Evolutionary conservation across 2,888 invertebrate species (phyloP), one percentile per base, ranked within the genome.

Genomic region (Nebria brevicollis): DNA sequence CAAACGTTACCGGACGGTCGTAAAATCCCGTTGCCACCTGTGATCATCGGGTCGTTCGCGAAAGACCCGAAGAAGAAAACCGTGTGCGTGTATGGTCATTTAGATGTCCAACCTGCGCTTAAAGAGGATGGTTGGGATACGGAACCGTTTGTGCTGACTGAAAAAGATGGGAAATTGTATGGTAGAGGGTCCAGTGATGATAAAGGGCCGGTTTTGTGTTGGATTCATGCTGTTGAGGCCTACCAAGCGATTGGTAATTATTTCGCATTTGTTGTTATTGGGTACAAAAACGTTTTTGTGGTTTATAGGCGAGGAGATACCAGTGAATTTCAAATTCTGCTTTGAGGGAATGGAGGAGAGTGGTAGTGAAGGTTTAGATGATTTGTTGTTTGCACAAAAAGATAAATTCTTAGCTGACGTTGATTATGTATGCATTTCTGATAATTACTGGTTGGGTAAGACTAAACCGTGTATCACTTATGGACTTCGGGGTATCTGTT

Each of bases 321-420:
- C 95, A 0, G 93, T 95, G 0, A 95, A 95, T 87, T 86, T 95
- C 6, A 95, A 95, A 92, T 98, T 99, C 89, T 93, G 97, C 13
- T 95, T 99, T 88, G 99, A 99, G 91, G 98, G 97, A 79, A 99
- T 99, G 99, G 99, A 99, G 89, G 99, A 99, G 89, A 95, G 95
- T 82, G 98, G 98, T 6, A 98, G 98, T 82, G 95, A 96, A 87
- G 99, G 99, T n/a, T 90, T 99, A 34, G 97, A 98, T 88, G 95
- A 95, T 0, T 90, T 98, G 10, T 91, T 99, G 0, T 90, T 90
- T 84, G 88, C 91, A 0, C 91, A 92, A 84, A 95, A 95, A 87
- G 94, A 95, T 84, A 93, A 92, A 41, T 98, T 97, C 89, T 92
- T 98, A 64, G 91, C 93, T 77, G 92, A 93, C 87, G 94, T 97